A percentile compares a stretch with the other conserved stretches of the same genome.
phyloP scores from a whole-genome alignment of 2,888 invertebrate species.

The Anaspis maculata region DNA sequence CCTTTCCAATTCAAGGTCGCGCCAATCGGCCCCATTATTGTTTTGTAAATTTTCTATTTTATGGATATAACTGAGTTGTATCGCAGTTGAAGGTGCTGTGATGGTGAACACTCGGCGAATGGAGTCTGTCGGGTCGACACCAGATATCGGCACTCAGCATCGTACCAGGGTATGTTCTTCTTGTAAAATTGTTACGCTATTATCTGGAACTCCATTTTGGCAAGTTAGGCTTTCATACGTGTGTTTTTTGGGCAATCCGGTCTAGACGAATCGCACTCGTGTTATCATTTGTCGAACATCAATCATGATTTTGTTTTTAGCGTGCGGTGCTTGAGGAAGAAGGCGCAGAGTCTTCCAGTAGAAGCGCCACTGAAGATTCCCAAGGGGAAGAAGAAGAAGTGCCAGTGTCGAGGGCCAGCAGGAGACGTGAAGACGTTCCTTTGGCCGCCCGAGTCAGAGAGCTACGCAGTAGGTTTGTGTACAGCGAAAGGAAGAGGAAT shows the following conservation, averaged over 20 bases:
- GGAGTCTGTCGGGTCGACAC: slow-evolving; percentile 35
- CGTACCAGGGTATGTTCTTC: slow-evolving; percentile 36
- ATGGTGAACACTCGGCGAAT: slow-evolving; percentile 40
- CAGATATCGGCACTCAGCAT: slow-evolving; percentile 29
- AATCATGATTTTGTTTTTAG: neutral
- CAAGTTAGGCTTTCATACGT: too few relatives aligned
- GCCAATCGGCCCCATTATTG: too few relatives aligned
- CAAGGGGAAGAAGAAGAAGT: slow-evolving; percentile 29
- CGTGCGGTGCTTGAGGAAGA: slow-evolving; percentile 12
- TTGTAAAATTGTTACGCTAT: neutral
- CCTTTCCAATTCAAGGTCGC: too few relatives aligned
- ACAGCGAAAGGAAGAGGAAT: slow-evolving; percentile 24
- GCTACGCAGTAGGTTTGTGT: slow-evolving; percentile 33
- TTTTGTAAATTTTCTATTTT: too few relatives aligned
- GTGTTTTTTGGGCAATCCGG: too few relatives aligned
- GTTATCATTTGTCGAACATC: neutral
- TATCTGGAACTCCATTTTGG: slow-evolving; percentile 1
- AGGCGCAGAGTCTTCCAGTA: slow-evolving; percentile 25
- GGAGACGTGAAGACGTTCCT: too few relatives aligned
- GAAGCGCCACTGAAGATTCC: slow-evolving; percentile 28
- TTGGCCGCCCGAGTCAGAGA: slow-evolving; percentile 28
- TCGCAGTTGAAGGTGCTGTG: too few relatives aligned
- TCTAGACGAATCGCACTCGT: too few relatives aligned
- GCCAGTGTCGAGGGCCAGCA: too few relatives aligned
- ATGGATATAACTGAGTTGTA: too few relatives aligned